Evolutionary conservation across 2,888 invertebrate genomes (phyloP).

Genomic region (Laothoe populi): DNA sequence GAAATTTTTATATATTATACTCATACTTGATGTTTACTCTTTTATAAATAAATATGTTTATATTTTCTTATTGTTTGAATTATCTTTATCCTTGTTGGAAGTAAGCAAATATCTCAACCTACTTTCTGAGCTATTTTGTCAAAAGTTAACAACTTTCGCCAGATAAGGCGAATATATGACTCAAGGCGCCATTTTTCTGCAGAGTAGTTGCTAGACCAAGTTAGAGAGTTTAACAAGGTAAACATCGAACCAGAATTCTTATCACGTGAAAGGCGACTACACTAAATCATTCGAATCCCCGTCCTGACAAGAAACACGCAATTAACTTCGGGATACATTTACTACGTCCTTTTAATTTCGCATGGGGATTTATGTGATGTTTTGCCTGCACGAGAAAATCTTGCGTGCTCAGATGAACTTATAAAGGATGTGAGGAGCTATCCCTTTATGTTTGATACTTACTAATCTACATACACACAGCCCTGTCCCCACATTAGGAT

Average conservation of each 20-base stretch:
- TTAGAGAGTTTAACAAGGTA: conserved; percentile 22
- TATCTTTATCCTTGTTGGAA: conserved; percentile 4
- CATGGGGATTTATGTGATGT: neutral
- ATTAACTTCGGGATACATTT: conserved; percentile 56
- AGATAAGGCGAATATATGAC: conserved; percentile 24
- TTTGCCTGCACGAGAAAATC: neutral
- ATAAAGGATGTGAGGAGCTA: neutral
- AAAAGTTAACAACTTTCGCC: conserved; percentile 20
- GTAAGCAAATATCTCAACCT: conserved; percentile 19
- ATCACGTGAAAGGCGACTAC: conserved; percentile 26
- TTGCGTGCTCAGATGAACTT: neutral
- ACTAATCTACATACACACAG: too few relatives aligned
- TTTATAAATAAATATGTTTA: neutral
- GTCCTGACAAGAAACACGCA: conserved; percentile 60
- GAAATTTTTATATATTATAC: too few relatives aligned
- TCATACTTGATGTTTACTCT: too few relatives aligned
- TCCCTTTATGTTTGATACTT: neutral
- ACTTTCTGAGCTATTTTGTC: conserved; percentile 15
- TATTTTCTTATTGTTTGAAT: neutral
- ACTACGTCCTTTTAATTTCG: conserved; percentile 24
- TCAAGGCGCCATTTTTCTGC: conserved; percentile 7
- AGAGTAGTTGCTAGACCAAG: conserved; percentile 21
- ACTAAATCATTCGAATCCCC: conserved; percentile 55
- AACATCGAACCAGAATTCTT: conserved; percentile 27
- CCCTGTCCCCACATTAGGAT: too few relatives aligned